Evolutionary conservation across 2,888 invertebrate species (phyloP).

Genomic region (Heliconius erato): DNA sequence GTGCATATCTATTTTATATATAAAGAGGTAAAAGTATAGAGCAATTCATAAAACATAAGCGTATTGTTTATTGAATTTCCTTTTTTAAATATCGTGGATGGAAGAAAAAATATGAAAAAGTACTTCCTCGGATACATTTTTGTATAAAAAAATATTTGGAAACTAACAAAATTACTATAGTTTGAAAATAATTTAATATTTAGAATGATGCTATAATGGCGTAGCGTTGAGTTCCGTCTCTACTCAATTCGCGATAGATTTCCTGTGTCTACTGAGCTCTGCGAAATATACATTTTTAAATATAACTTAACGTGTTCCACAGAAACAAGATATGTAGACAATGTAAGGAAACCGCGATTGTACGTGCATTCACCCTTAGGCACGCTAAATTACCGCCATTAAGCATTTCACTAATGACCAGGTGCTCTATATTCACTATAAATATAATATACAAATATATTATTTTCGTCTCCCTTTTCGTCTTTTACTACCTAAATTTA

Average conservation of each 20-base stretch:
- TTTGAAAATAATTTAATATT: not conserved
- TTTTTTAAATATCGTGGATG: not conserved
- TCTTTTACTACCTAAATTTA: not conserved
- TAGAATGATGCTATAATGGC: not conserved
- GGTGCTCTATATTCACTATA: not conserved
- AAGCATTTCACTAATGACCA: slow-evolving; percentile 8
- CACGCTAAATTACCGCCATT: slow-evolving; percentile 27
- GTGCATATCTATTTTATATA: slow-evolving; percentile 21
- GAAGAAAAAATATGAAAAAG: not conserved
- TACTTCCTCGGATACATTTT: not conserved
- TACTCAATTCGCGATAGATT: not conserved
- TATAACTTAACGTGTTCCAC: no score
- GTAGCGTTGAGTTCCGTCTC: not conserved
- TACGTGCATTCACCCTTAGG: slow-evolving; percentile 22
- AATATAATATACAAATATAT: not conserved
- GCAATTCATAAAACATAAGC: slow-evolving; percentile 1
- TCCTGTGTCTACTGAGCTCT: no score
- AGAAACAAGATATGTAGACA: slow-evolving; percentile 4
- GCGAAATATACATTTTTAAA: no score
- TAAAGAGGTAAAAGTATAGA: not conserved
- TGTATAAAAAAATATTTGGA: not conserved
- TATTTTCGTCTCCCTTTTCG: not conserved
- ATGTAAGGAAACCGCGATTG: slow-evolving; percentile 27
- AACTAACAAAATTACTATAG: no score
- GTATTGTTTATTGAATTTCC: not conserved